These are phyloP conservation scores for Campoplex capitator DNA, from an alignment of 2,888 invertebrate genomes.

Conservation along the genomic window DNA sequence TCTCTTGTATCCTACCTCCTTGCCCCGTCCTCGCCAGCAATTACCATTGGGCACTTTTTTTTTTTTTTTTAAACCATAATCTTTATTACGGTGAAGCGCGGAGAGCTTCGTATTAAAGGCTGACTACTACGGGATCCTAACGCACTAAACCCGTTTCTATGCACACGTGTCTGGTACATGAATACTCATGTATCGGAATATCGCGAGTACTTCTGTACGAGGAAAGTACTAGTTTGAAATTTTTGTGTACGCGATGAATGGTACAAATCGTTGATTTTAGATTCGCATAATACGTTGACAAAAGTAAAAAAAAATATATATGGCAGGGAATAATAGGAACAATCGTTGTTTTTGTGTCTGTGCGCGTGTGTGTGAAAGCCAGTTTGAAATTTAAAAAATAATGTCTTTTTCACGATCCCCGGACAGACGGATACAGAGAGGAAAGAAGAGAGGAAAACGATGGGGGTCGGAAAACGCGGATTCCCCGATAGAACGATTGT, in stretches of 20 bases:
- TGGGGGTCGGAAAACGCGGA: conserved; percentile 5
- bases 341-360: neutral
- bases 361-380: neutral
- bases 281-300: conserved; percentile 31
- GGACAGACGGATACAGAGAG: conserved; percentile 14
- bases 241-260: neutral
- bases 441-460: neutral
- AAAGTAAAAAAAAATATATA: conserved; percentile 33
- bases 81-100: conserved; percentile 51
- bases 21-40: conserved; percentile 64
- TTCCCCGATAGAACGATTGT: conserved; percentile 53
- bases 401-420: conserved; percentile 35
- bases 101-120: conserved; percentile 37
- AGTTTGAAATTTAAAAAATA: conserved; percentile 28
- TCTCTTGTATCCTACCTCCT: conserved; percentile 23
- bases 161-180: neutral
- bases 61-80: conserved; percentile 43
- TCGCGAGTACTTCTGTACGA: too few relatives aligned
- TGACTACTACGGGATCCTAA: conserved; percentile 43
- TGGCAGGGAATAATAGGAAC: neutral
- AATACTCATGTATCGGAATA: neutral
- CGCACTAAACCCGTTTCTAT: conserved; percentile 25
- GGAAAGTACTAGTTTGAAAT: too few relatives aligned
- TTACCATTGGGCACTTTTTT: conserved; percentile 67
- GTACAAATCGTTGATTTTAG: conserved; percentile 25